These are phyloP conservation scores for Phylloscopus whistleri DNA, from an alignment of 2,113 vertebrate genomes.

Conservation along the genomic window DNA sequence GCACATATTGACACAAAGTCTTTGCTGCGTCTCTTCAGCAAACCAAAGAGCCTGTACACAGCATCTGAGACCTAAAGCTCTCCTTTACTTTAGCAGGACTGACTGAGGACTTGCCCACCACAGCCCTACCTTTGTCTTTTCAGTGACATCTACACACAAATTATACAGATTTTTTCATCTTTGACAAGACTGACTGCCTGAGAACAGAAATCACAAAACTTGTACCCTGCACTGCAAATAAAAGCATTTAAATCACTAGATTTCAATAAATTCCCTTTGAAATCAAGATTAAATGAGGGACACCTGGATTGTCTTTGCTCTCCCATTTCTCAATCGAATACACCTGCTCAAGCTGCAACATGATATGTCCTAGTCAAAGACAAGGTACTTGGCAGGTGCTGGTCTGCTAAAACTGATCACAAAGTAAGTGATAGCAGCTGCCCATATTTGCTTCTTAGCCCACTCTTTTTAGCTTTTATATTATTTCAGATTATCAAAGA, in stretches of 20 bases:
- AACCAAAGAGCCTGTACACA: background rate
- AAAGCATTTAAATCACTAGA: background rate
- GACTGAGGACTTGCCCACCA: fast-evolving
- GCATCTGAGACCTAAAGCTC: fast-evolving
- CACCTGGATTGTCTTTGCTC: background rate
- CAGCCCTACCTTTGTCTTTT: background rate
- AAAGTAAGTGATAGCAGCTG: background rate
- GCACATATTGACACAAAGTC: fast-evolving
- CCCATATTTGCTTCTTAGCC: background rate
- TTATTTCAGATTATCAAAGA: background rate
- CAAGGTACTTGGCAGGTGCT: background rate
- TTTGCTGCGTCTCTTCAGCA: background rate
- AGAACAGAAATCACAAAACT: fast-evolving
- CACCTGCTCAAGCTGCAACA: background rate
- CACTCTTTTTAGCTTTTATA: background rate
- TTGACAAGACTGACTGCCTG: background rate
- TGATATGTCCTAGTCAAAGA: background rate
- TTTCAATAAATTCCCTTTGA: background rate
- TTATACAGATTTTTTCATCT: fast-evolving
- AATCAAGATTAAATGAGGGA: background rate
- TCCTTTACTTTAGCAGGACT: background rate
- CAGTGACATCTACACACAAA: background rate
- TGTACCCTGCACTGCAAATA: background rate
- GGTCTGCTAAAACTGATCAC: background rate
- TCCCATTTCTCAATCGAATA: background rate